Evolutionary conservation across 1,140 invertebrate genomes (phyloP), one percentile per base, ranked within the genome.

Genomic region (Cherax destructor): DNA sequence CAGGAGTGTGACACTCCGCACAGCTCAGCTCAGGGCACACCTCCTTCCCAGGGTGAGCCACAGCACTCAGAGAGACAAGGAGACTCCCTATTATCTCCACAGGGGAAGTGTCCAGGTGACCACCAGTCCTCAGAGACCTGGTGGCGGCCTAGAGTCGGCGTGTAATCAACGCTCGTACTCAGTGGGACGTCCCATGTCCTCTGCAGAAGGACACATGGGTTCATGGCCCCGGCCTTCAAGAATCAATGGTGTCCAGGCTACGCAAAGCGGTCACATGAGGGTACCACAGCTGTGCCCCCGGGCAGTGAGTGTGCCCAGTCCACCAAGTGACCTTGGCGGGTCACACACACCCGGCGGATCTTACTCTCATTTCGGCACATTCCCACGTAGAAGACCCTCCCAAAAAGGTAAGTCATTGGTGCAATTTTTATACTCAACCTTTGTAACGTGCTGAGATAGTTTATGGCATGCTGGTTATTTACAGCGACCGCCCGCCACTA

Each of bases 341-440:
- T 65, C 78, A 77, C 56, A 69, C 65, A n/a, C 65, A 72, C 49
- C 87, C 79, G 47, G 52, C 50, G 88, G 88, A 24, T 77, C 59
- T 41, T 78, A 84, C 76, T 91, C 88, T 69, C 88, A 85, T 85
- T 91, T 91, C 78, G 88, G 88, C 61, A 91, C 88, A 79, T 91
- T 91, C 88, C 88, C 88, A 79, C 88, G 88, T 30, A 84, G 88
- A 78, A 56, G 88, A 49, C 88, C 83, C 18, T 50, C 83, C 47
- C 88, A 91, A 41, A 91, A 91, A 91, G 88, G 88, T 91, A 84
- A 85, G 88, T 59, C 74, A 79, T 87, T 52, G 16, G 30, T 47
- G 24, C 85, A 87, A 77, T 87, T 87, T 52, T 59, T 87, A 49
- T 52, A 87, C 78, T 87, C 79, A 87, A 76, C 85, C 49, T 18